Evolutionary conservation across 2,797 vertebrate species (phyloP).

Genomic region (Scyliorhinus canicula): DNA sequence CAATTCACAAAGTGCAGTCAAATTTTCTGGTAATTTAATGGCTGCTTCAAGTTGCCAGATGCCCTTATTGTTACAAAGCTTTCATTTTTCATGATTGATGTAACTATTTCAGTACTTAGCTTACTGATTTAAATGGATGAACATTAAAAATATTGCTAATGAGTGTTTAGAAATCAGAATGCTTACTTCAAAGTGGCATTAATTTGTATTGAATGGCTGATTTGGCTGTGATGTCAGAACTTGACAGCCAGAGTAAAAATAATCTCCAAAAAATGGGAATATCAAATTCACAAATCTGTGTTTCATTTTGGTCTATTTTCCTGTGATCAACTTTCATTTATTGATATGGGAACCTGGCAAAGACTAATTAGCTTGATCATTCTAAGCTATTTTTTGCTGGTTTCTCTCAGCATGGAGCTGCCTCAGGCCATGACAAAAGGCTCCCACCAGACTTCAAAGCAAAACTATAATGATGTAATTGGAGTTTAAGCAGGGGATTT

Average conservation of each 20-base stretch:
- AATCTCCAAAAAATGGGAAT: not conserved
- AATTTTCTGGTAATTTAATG: not conserved
- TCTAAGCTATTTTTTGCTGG: not conserved
- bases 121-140: not conserved
- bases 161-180: not conserved
- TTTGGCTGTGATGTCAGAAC: not conserved
- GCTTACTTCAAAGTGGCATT: not conserved
- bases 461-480: slow-evolving; percentile 21
- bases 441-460: slow-evolving; percentile 10
- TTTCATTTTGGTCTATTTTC: not conserved
- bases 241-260: not conserved
- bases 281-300: not conserved
- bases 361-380: not conserved
- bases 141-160: not conserved
- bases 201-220: not conserved
- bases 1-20: not conserved
- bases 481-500: slow-evolving; percentile 26
- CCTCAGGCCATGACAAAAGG: not conserved
- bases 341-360: not conserved
- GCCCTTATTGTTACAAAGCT: not conserved
- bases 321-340: not conserved
- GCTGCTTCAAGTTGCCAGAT: not conserved
- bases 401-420: not conserved
- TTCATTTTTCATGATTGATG: not conserved
- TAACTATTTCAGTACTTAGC: not conserved